These are phyloP conservation scores for Drosophila pallidifrons DNA, from an alignment of 1,140 invertebrate species.

Conservation along the genomic window DNA sequence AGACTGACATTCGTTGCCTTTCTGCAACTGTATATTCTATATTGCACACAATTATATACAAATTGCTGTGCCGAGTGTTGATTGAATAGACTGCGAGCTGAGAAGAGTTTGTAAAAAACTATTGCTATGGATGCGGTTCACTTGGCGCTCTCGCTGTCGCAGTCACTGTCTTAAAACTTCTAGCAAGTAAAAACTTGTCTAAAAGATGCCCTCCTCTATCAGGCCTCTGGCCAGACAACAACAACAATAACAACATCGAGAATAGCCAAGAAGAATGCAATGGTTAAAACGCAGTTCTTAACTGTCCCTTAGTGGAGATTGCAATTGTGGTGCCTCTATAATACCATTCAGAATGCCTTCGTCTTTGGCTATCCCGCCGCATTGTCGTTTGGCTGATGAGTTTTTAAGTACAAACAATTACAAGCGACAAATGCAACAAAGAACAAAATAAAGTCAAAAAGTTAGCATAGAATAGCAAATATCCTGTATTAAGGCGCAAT, in stretches of 20 bases:
- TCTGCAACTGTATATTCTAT: conserved; percentile 12
- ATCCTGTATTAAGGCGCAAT: neutral
- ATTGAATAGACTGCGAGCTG: conserved; percentile 67
- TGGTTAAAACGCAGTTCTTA: conserved; percentile 39
- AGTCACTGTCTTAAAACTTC: neutral
- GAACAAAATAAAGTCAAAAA: conserved; percentile 8
- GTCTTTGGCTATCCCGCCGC: conserved; percentile 37
- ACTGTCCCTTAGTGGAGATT: conserved; percentile 36
- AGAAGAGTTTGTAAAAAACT: conserved; percentile 18
- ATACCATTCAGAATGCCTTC: conserved; percentile 1
- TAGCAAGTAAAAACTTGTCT: conserved; percentile 19
- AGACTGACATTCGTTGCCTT: conserved; percentile 35
- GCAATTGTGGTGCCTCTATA: conserved; percentile 36
- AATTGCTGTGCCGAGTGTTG: conserved; percentile 57
- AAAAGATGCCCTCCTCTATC: conserved; percentile 7
- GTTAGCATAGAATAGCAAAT: neutral
- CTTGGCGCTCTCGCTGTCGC: neutral
- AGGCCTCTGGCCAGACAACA: conserved; percentile 21
- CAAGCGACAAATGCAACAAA: conserved; percentile 64
- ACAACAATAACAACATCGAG: neutral
- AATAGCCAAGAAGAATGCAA: conserved; percentile 1
- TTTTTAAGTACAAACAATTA: conserved; percentile 82
- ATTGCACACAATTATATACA: conserved; percentile 31
- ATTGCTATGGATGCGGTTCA: conserved; percentile 23
- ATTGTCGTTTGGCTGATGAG: conserved; percentile 82